These are phyloP conservation scores for Amniataba percoides DNA, from an alignment of 2,797 vertebrate genomes.

Conservation along the genomic window DNA sequence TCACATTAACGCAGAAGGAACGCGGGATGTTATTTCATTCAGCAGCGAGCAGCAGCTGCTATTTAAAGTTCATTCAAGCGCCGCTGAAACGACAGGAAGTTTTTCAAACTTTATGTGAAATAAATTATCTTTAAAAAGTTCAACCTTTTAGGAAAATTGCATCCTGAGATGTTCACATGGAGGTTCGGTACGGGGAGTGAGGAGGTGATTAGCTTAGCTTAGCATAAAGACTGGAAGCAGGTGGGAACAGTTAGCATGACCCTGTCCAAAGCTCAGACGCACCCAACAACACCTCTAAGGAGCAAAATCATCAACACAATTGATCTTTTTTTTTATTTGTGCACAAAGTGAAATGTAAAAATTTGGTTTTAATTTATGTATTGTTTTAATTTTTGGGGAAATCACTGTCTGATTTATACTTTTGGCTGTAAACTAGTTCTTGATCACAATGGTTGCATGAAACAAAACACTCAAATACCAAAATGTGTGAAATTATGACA, in stretches of 20 bases:
- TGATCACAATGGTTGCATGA: too few species aligned
- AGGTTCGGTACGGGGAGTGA: background rate
- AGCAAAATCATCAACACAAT: background rate
- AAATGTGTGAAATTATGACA: too few species aligned
- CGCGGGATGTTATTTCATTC: slow-evolving; percentile 10
- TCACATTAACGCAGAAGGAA: background rate
- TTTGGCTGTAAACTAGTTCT: too few species aligned
- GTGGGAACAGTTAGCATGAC: background rate
- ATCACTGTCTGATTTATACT: too few species aligned
- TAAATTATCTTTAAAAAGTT: too few species aligned
- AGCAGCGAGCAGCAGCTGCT: slow-evolving; percentile 20
- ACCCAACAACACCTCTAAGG: background rate
- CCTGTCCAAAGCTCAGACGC: too few species aligned
- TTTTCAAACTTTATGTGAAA: background rate
- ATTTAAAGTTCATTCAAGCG: slow-evolving; percentile 24
- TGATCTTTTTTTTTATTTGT: background rate
- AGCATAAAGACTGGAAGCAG: background rate
- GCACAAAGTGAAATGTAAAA: background rate
- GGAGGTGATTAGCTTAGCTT: background rate
- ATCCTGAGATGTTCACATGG: too few species aligned
- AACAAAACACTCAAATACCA: too few species aligned
- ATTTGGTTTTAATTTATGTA: too few species aligned
- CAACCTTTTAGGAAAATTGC: too few species aligned
- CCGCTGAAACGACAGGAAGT: background rate
- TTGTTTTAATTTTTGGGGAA: too few species aligned